These are phyloP conservation scores for Arenicola marina DNA, from an alignment of 2,888 invertebrate species.

Conservation along the genomic window DNA sequence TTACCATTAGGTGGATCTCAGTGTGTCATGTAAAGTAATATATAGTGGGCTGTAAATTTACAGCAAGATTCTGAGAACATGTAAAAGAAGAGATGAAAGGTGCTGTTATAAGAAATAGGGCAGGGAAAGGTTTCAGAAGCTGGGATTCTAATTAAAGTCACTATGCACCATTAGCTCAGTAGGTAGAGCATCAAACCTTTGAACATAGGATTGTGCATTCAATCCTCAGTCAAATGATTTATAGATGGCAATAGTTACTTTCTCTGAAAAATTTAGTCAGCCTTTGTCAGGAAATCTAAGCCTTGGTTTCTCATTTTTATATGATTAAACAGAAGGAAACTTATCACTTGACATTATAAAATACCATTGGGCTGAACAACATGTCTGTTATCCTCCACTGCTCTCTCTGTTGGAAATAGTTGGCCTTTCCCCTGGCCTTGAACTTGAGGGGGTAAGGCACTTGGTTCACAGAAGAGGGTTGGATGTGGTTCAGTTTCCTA, in stretches of 20 bases:
- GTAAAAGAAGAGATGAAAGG: no score
- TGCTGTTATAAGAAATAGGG: no score
- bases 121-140: no score
- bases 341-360: neutral
- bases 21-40: no score
- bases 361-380: conserved; percentile 93
- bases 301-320: no score
- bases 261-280: neutral
- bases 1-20: no score
- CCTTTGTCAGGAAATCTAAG: neutral
- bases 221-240: neutral
- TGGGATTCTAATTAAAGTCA: no score
- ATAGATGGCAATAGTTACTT: neutral
- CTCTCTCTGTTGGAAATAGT: conserved; percentile 85
- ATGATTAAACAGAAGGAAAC: neutral
- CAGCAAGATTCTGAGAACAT: no score
- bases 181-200: no score
- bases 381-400: conserved; percentile 97
- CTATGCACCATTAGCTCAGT: no score
- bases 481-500: conserved; percentile 89
- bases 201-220: no score
- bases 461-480: conserved; percentile 77
- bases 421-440: conserved; percentile 76
- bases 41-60: no score
- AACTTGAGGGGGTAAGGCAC: conserved; percentile 91